Percentiles rank a stretch among this genome's conserved stretches.
Conservation (phyloP, 2,888 invertebrate genomes). For the Dysmachus trigonus region DNA sequence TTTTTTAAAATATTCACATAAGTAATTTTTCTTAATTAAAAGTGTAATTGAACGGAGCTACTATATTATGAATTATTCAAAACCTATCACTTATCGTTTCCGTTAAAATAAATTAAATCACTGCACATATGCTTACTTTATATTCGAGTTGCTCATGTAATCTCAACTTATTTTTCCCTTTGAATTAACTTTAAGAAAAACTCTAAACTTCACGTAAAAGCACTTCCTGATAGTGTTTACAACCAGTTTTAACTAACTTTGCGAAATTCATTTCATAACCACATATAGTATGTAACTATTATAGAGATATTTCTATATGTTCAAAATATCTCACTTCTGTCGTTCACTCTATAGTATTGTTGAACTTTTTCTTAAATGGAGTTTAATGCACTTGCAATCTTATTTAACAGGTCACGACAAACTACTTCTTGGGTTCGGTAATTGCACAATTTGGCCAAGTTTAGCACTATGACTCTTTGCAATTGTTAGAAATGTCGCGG, state of each 20-base stretch:
- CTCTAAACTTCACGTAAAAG: neutral
- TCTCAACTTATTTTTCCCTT: neutral
- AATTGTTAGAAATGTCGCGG: neutral
- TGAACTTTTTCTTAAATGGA: neutral
- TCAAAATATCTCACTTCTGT: neutral
- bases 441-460: neutral
- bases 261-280: slow-evolving; percentile 2
- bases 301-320: neutral
- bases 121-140: neutral
- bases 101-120: neutral
- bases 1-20: no score
- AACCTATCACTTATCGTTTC: no score
- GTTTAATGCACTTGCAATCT: neutral
- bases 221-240: neutral
- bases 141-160: neutral
- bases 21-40: no score
- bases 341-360: neutral
- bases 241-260: neutral
- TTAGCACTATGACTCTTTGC: neutral
- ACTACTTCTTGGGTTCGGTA: neutral
- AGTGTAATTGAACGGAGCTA: no score
- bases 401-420: slow-evolving; percentile 23
- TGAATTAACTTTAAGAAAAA: neutral
- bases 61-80: no score
- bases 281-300: neutral